phyloP scores from a whole-genome alignment of 2,888 invertebrate species.

The Apamea crenata region DNA sequence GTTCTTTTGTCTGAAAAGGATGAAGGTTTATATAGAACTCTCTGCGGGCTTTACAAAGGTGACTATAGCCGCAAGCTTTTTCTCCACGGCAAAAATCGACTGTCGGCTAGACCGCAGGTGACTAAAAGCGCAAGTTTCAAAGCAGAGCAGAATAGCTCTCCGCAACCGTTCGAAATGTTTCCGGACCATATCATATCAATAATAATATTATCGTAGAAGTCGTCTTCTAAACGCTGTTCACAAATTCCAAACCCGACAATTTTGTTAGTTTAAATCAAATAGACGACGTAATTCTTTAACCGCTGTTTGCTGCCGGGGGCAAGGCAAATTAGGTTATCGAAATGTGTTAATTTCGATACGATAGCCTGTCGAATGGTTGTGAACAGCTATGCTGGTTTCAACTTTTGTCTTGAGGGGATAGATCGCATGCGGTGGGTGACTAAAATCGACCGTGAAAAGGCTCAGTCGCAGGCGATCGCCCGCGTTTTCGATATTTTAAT shows the following conservation, averaged over 20 bases:
- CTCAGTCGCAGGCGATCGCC: no score
- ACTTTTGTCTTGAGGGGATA: no score
- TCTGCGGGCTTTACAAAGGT: not conserved
- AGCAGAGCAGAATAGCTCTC: not conserved
- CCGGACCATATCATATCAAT: no score
- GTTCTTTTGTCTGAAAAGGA: constrained; percentile 7
- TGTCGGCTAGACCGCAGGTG: no score
- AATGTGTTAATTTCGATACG: no score
- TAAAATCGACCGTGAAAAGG: not conserved
- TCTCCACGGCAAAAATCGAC: not conserved
- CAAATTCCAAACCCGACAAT: not conserved
- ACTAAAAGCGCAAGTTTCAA: not conserved
- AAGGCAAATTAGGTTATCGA: not conserved
- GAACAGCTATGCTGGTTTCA: no score
- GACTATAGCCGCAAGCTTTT: not conserved
- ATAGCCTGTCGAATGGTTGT: no score
- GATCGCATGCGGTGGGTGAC: not conserved
- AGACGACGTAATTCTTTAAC: not conserved
- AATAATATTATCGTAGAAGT: no score
- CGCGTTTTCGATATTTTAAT: no score
- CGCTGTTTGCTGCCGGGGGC: not conserved
- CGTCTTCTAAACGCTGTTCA: not conserved
- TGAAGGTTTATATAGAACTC: no score
- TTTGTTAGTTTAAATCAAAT: not conserved
- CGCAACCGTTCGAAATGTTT: no score